Conservation (phyloP, 2,797 vertebrate species). For the Oryzias sinensis region DNA sequence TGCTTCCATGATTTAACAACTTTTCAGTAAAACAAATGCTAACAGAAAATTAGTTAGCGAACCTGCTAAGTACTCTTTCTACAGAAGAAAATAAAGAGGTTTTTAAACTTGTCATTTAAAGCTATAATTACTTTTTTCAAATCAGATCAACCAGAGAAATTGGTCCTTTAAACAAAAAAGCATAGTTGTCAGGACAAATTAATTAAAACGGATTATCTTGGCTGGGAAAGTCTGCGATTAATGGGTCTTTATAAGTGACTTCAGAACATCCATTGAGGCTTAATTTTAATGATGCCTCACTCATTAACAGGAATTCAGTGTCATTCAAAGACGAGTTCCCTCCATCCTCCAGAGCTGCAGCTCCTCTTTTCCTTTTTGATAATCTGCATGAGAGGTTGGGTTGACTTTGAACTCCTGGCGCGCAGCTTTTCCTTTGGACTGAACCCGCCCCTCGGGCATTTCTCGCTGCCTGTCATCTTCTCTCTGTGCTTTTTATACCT, state of each 20-base stretch:
- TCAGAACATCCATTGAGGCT: constrained; percentile 8
- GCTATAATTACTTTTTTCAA: no score
- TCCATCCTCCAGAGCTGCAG: background rate
- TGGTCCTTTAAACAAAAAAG: background rate
- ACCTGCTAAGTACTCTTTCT: no score
- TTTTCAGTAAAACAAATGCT: no score
- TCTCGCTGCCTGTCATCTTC: background rate
- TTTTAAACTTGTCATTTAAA: background rate
- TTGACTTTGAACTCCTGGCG: constrained; percentile 35
- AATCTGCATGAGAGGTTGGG: constrained; percentile 31
- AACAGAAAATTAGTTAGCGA: no score
- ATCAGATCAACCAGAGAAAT: no score
- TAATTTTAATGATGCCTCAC: constrained; percentile 8
- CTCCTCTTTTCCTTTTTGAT: constrained; percentile 28
- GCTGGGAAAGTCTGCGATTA: constrained; percentile 4
- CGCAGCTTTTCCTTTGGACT: constrained; percentile 13
- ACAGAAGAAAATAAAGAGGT: no score
- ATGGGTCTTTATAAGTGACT: background rate
- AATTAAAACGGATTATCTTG: constrained; percentile 2
- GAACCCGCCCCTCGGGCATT: constrained; percentile 10
- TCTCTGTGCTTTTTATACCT: constrained; percentile 6
- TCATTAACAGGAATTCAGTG: background rate
- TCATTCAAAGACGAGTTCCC: constrained; percentile 7
- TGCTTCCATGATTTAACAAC: no score
- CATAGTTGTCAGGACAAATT: background rate